Conservation (phyloP, 2,113 vertebrate genomes). For the Hippocampus zosterae region DNA sequence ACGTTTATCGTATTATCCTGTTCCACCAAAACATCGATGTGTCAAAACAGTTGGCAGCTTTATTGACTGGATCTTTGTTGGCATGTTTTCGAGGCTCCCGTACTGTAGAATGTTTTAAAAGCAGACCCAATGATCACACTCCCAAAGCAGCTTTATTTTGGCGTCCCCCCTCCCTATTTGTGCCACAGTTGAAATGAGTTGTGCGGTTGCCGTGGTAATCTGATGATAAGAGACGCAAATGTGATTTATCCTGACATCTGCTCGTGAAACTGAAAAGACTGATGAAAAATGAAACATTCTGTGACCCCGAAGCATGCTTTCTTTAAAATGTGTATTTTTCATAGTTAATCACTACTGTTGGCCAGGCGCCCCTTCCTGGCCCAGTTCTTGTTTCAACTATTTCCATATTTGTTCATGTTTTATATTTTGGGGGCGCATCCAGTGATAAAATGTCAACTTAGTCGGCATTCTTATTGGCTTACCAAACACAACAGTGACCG, state of each 20-base stretch:
- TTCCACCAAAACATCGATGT: not conserved
- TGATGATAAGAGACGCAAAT: constrained; percentile 25
- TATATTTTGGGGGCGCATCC: not conserved
- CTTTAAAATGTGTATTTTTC: not conserved
- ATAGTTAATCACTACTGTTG: constrained; percentile 33
- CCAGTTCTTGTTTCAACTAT: not conserved
- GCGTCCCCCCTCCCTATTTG: constrained; percentile 23
- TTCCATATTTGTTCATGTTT: constrained; percentile 23
- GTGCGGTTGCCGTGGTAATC: constrained; percentile 36
- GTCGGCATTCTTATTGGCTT: not conserved
- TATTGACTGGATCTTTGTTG: not conserved
- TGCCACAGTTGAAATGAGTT: constrained; percentile 33
- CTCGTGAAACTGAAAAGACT: not conserved
- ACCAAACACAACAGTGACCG: not conserved
- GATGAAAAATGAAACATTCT: constrained; percentile 4
- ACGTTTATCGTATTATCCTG: not conserved
- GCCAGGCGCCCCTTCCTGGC: not conserved
- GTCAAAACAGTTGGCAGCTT: not conserved
- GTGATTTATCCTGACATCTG: not conserved
- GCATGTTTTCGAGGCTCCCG: not conserved
- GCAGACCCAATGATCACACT: not conserved
- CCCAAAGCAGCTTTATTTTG: constrained; percentile 42
- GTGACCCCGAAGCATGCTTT: constrained; percentile 4
- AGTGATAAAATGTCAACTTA: not conserved
- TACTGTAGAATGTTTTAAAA: not conserved